Evolutionary conservation across 2,888 invertebrate genomes (phyloP), one percentile per base, ranked within the genome.

Genomic region (Latrodectus elegans): DNA sequence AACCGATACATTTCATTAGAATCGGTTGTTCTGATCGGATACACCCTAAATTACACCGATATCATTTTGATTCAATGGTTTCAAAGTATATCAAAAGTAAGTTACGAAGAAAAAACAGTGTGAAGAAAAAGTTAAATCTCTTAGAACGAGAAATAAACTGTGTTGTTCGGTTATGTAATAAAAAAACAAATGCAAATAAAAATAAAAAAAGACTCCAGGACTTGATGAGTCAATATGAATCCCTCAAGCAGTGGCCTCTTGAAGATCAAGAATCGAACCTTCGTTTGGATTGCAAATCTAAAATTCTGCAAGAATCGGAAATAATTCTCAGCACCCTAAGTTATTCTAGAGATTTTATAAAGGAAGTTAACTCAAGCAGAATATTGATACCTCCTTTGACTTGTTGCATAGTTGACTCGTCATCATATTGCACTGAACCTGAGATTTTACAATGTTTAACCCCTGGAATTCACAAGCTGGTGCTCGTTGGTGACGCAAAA

Each of bases 341-440:
- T 64, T 95, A 93, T 0, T 93, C 93, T 72, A 78, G 78, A 64
- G 70, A 78, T 38, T 38, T 1, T 38, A 38, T 38, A 6, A 38
- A 38, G 38, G 38, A 38, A 38, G 6, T 38, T 38, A 1, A 38
- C 1, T 38, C 38, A 0, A 38, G 38, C 38, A 38, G 6, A 38
- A 6, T 38, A 38, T 38, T 38, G 38, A 38, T 38, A 38, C 4
- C 38, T 4, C 53, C 84, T 85, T 83, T 8, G 88, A 78, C 89
- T 14, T 93, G 95, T 84, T 96, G 96, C 90, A 95, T 97, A 79
- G 94, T 97, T 81, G 97, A 97, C 92, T 96, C 97, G 93, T 97
- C 97, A 22, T 96, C 96, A 0, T 97, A 97, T 91, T 96, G 96
- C 90, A 95, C 94, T 65, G 98, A 98, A 92, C 94, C 96, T 0